These are phyloP conservation scores for Serilophus lunatus DNA, from an alignment of 2,113 vertebrate species.

Conservation along the genomic window DNA sequence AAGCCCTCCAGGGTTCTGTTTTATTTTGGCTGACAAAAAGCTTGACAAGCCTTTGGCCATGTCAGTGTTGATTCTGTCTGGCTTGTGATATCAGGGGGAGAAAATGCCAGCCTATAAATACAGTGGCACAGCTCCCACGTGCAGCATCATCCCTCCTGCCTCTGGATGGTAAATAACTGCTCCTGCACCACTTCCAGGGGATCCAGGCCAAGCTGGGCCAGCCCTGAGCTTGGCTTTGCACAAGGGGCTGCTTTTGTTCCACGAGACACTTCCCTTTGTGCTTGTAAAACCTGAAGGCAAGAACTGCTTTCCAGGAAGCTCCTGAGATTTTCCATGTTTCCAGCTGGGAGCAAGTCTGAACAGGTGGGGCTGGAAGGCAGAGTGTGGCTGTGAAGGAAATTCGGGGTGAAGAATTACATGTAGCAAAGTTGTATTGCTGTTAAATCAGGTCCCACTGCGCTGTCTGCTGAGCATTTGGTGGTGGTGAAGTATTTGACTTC, in stretches of 20 bases:
- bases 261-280: background rate
- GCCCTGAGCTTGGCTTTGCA: background rate
- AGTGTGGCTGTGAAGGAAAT: background rate
- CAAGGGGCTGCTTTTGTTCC: background rate
- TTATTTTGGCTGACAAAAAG: constrained; percentile 3
- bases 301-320: background rate
- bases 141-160: background rate
- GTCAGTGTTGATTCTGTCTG: background rate
- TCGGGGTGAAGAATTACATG: background rate
- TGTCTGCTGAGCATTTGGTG: background rate
- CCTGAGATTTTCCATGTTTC: no score
- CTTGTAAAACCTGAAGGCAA: background rate
- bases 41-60: background rate
- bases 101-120: constrained; percentile 6
- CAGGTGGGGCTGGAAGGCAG: background rate
- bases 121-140: background rate
- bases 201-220: background rate
- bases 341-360: background rate
- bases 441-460: background rate
- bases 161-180: background rate
- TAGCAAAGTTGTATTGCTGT: background rate
- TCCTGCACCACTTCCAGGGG: background rate
- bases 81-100: background rate
- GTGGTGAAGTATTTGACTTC: background rate
- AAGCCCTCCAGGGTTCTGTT: background rate